Base-by-base conservation (phyloP, 2,113 vertebrate genomes). In the Pluvialis apricaria region DNA sequence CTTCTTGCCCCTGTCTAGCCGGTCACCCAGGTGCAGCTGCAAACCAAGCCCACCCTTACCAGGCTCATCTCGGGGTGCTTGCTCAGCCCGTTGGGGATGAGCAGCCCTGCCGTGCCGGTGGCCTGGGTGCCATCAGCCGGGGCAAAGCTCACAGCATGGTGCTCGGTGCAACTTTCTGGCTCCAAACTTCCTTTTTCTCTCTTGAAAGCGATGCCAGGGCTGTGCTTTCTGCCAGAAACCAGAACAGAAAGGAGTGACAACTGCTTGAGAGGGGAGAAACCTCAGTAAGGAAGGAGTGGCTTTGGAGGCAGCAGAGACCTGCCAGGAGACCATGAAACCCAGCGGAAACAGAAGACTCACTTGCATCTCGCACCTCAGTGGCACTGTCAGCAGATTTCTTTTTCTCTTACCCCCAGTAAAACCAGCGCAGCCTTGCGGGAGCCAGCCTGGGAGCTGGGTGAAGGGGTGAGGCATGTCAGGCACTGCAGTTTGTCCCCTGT, bases 11-110 rank as follows among this genome's bases (percentile, higher is more conserved):
- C 19, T 92, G 5, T 85, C 36, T 68, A 44, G 76, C 19, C 60
- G 51, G 44, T 45, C 49, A 49, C 28, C 7, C 7, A 11, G 44
- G 25, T 13, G 5, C 62, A 84, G 40, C 62, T 91, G 38, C 54
- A 70, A 45, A 54, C 10, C 34, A 69, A 24, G 29, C 12, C 0
- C 13, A 29, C 3, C 6, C 17, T 47, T 47, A 52, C 34, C 68
- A 52, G 47, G 13, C 47, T 84, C 4, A 3, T 28, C 20, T 20
- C 0, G 0, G 58, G 44, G 11, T 2, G 4, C 8, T 64, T 2
- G 16, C 54, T 19, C 38, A 21, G 28, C 16, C 28, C 1, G 0
- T 6, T 25, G 10, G 44, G 60, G 14, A 31, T 5, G 8, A 75
- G 11, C 11, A 51, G 58, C 22, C 32, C 32, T 38, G 21, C 25